Evolutionary conservation across 2,888 invertebrate genomes (phyloP), one percentile per base, ranked within the genome.

Genomic region (Luffia ferchaultella): DNA sequence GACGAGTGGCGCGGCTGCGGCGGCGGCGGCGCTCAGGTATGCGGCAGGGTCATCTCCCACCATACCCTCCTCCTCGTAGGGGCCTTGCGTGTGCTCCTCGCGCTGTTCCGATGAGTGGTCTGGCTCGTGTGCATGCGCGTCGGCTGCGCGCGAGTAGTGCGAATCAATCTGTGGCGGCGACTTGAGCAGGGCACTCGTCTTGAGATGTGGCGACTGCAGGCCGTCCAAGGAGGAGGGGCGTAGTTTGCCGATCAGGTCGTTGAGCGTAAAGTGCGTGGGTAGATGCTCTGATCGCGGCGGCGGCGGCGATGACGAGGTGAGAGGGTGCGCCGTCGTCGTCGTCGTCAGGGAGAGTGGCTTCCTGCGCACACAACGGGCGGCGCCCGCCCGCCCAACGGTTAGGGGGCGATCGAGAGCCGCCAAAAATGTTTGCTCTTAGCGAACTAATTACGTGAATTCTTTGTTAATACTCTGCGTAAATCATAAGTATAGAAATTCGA

Each of bases 11-110:
- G 72, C 73, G 45, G 72, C 73, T 48, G 73, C 74, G 54, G 76
- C 73, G 47, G 70, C 70, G 59, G 73, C 78, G 55, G 73, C 71
- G 55, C 65, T 62, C 61, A 83, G 61, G 64, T 78, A 82, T 57
- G 86, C 84, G 52, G 84, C 75, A 45, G 87, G 86, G 64, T 86
- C 87, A 60, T 86, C 86, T 50, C 86, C 87, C 55, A 73, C 77
- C 84, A 86, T 84, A 55, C 85, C 82, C 54, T 78, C 78, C 58
- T 78, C 85, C 62, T 88, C 88, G 63, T 89, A 89, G 1, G 89
- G 89, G 15, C 89, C 89, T 62, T 88, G 85, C 45, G 89, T 89
- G 52, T 77, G 68, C 56, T 76, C 73, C 62, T 83, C 85, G 55
- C 76, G 77, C 53, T 73, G 73, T 53, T 75, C 73, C 54, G 75